Evolutionary conservation across 2,113 vertebrate species (phyloP).

Genomic region (Centropus bengalensis): DNA sequence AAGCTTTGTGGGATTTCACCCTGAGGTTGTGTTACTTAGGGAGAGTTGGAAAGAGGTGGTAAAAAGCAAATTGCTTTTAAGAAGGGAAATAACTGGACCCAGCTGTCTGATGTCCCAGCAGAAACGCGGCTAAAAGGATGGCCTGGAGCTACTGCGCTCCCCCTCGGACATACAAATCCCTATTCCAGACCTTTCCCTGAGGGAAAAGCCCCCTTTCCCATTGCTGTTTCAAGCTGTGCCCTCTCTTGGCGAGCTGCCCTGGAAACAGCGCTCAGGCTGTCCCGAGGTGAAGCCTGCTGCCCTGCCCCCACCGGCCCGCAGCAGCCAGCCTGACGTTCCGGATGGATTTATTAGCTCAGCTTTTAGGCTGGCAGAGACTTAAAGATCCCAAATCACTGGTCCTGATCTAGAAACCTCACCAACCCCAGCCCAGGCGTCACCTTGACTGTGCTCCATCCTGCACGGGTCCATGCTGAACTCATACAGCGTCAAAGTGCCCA

Average conservation of each 20-base stretch:
- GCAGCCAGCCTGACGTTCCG: not conserved
- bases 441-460: fast-evolving
- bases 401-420: not conserved
- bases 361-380: not conserved
- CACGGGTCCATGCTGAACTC: not conserved
- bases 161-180: not conserved
- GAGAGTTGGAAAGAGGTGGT: not conserved
- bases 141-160: not conserved
- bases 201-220: not conserved
- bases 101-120: not conserved
- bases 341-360: fast-evolving
- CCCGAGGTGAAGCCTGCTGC: not conserved
- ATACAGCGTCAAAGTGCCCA: not conserved
- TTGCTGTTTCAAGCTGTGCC: fast-evolving
- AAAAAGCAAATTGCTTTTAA: not conserved
- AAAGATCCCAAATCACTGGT: not conserved
- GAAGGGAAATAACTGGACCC: not conserved
- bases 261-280: not conserved
- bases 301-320: not conserved
- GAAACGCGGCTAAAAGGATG: not conserved
- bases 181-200: fast-evolving
- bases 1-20: not conserved
- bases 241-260: not conserved
- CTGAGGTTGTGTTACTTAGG: fast-evolving
- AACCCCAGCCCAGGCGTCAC: fast-evolving